These are phyloP conservation scores for Rhorus exstirpatorius DNA, from an alignment of 2,888 invertebrate genomes.

Conservation along the genomic window DNA sequence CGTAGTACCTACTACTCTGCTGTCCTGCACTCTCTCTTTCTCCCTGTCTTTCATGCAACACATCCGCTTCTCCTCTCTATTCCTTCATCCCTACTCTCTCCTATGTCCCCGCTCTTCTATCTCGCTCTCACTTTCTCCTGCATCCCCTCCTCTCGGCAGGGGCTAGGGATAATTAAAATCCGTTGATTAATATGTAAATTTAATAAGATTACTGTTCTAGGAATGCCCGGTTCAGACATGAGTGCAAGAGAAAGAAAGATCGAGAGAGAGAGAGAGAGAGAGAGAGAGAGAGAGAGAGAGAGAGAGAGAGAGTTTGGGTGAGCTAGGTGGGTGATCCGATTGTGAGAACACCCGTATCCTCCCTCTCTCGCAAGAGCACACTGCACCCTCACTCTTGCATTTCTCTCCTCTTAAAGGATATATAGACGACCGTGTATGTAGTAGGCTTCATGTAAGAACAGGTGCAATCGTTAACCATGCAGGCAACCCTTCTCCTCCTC, in stretches of 20 bases:
- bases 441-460: conserved; percentile 67
- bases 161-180: conserved; percentile 97
- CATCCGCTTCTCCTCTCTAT: conserved; percentile 68
- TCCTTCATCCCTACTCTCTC: conserved; percentile 70
- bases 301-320: conserved; percentile 46
- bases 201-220: conserved; percentile 98
- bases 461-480: conserved; percentile 68
- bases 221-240: conserved; percentile 88
- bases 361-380: conserved; percentile 31
- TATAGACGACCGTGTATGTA: conserved; percentile 42
- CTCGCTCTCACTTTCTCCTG: conserved; percentile 68
- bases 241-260: conserved; percentile 67
- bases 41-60: conserved; percentile 52
- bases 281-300: conserved; percentile 35
- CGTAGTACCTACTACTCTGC: conserved; percentile 55
- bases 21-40: conserved; percentile 62
- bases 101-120: conserved; percentile 74
- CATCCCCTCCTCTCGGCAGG: conserved; percentile 81
- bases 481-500: conserved; percentile 35
- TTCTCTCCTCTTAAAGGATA: conserved; percentile 5
- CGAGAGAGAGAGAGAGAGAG: conserved; percentile 27
- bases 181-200: conserved; percentile 99
- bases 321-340: conserved; percentile 68
- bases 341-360: conserved; percentile 64
- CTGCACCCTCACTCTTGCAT: neutral